Conservation (phyloP, 2,797 vertebrate species). For the Echeneis naucrates region DNA sequence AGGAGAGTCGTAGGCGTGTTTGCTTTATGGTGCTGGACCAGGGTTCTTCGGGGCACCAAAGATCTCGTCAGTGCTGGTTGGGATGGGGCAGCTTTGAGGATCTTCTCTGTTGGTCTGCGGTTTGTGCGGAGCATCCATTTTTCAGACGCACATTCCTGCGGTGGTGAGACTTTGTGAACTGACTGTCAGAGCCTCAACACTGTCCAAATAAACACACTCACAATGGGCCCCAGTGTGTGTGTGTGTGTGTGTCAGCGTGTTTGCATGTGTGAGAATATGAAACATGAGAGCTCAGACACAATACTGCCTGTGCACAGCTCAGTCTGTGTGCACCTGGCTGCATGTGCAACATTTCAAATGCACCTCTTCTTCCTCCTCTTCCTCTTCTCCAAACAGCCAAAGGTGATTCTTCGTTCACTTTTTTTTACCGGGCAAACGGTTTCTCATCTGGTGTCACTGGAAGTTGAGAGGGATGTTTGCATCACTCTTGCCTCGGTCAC, state of each 20-base stretch:
- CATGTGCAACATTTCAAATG: constrained; percentile 61
- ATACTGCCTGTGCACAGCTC: constrained; percentile 4
- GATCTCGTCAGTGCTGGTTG: constrained; percentile 40
- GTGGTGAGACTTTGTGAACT: constrained; percentile 53
- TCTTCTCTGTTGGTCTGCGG: constrained; percentile 35
- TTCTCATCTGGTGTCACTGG: constrained; percentile 66
- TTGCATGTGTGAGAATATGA: constrained; percentile 45
- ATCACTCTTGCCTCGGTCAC: constrained; percentile 45
- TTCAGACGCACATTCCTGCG: constrained; percentile 67
- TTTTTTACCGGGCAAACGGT: constrained; percentile 42
- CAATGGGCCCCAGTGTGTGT: constrained; percentile 45
- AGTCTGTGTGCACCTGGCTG: constrained; percentile 65
- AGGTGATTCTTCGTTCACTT: constrained; percentile 14
- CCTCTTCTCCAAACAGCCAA: constrained; percentile 23
- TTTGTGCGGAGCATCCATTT: constrained; percentile 67
- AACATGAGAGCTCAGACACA: constrained; percentile 46
- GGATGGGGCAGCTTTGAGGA: constrained; percentile 25
- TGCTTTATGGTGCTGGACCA: constrained; percentile 45
- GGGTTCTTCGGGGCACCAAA: constrained; percentile 35
- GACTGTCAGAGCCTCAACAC: constrained; percentile 54
- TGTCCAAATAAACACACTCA: constrained; percentile 67
- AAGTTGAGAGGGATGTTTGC: constrained; percentile 40
- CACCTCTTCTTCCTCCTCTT: constrained; percentile 59
- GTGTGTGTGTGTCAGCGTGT: constrained; percentile 28
- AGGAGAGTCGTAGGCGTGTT: constrained; percentile 27